Evolutionary conservation across 2,888 invertebrate genomes (phyloP).

Genomic region (Leucophora obtusa): DNA sequence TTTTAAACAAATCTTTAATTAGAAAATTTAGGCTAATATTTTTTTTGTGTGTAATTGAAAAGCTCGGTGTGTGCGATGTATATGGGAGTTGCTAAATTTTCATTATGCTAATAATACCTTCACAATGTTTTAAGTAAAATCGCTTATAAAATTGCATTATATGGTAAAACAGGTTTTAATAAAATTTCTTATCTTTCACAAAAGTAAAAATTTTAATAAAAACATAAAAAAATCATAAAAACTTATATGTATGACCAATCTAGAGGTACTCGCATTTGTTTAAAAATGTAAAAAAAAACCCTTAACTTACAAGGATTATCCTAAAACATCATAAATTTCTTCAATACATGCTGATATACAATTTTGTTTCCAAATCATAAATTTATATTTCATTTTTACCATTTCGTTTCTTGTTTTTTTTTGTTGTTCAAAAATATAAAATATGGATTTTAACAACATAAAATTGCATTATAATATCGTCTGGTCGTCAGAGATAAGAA

Average conservation of each 20-base stretch:
- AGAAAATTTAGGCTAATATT: too few relatives aligned
- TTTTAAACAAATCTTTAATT: too few relatives aligned
- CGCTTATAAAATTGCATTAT: too few relatives aligned
- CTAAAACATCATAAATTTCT: conserved; percentile 50
- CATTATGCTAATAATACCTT: too few relatives aligned
- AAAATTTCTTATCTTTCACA: too few relatives aligned
- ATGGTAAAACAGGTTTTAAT: too few relatives aligned
- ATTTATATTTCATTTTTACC: conserved; percentile 41
- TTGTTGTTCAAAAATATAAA: conserved; percentile 51
- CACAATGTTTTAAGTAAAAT: too few relatives aligned
- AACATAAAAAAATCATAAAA: neutral
- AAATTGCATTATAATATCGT: conserved; percentile 77
- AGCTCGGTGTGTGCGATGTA: too few relatives aligned
- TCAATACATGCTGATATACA: conserved; percentile 41
- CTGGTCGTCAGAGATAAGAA: conserved; percentile 79
- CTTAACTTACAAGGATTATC: conserved; percentile 39
- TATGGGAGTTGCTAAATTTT: too few relatives aligned
- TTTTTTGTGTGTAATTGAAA: too few relatives aligned
- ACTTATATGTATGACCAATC: neutral
- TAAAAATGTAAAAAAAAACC: neutral
- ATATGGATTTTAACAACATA: conserved; percentile 67
- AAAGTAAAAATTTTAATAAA: neutral
- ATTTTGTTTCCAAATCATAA: conserved; percentile 59
- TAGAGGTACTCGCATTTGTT: neutral
- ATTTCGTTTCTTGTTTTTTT: conserved; percentile 28